Percentiles rank a stretch among this genome's conserved stretches.
Evolutionary conservation across 2,113 vertebrate genomes (phyloP).

Genomic region (Pachypanchax playfairii): DNA sequence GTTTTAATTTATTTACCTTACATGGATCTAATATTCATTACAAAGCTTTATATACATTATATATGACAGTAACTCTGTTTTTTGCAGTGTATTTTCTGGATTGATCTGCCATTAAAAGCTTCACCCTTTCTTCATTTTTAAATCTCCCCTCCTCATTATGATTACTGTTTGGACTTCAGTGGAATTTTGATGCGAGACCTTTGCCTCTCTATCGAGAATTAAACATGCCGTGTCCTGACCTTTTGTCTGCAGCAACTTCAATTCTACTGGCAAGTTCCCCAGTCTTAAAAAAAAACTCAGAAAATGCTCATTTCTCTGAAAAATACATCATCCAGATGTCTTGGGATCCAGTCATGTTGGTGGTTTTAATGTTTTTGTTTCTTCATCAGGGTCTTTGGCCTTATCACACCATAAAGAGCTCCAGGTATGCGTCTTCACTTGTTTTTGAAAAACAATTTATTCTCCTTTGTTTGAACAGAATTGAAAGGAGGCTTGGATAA

Average conservation of each 20-base stretch:
- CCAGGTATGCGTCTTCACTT: constrained; percentile 39
- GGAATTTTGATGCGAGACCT: constrained; percentile 79
- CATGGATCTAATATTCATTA: too few species aligned
- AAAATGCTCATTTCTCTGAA: constrained; percentile 48
- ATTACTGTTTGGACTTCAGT: constrained; percentile 72
- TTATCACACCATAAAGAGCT: constrained; percentile 35
- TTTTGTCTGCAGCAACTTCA: constrained; percentile 74
- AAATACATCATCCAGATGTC: constrained; percentile 47
- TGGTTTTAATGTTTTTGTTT: constrained; percentile 60
- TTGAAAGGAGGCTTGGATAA: constrained; percentile 10
- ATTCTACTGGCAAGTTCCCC: constrained; percentile 57
- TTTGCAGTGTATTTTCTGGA: constrained; percentile 51
- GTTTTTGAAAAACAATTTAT: constrained; percentile 35
- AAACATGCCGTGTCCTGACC: constrained; percentile 78
- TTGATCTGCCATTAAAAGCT: constrained; percentile 50
- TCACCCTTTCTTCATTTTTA: constrained; percentile 9
- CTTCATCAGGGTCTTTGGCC: constrained; percentile 34
- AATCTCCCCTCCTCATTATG: constrained; percentile 54
- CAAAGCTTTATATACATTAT: too few species aligned
- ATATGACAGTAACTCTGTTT: constrained; percentile 51
- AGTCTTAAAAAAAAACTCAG: constrained; percentile 59
- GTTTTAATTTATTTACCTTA: too few species aligned
- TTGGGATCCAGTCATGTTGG: constrained; percentile 42
- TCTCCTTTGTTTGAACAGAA: constrained; percentile 43
- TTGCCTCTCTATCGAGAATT: constrained; percentile 77